These are phyloP conservation scores for Colinus virginianus DNA, from an alignment of 2,113 vertebrate species.

Conservation along the genomic window DNA sequence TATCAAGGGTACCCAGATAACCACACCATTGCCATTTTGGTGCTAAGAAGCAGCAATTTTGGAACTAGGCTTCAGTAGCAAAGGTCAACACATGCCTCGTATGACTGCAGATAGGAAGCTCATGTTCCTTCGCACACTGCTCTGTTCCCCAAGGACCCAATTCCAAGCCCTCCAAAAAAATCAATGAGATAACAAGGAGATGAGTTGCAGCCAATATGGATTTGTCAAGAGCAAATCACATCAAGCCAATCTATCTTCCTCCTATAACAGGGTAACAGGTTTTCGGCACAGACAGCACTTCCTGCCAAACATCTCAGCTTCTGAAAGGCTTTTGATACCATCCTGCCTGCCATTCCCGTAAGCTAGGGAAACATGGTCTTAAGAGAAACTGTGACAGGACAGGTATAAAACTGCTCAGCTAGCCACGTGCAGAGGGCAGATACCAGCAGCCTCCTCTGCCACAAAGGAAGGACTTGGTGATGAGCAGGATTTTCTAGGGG, in stretches of 20 bases:
- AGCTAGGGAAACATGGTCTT: background rate
- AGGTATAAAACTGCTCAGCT: background rate
- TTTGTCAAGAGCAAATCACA: conserved; percentile 61
- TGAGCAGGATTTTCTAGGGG: background rate
- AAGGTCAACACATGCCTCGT: background rate
- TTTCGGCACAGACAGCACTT: background rate
- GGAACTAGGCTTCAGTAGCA: background rate
- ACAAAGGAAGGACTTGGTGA: background rate
- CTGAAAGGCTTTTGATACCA: background rate
- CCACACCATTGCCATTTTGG: fast-evolving
- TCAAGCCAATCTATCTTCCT: conserved; percentile 30
- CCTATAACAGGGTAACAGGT: background rate
- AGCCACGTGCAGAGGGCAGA: background rate
- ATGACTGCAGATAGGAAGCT: background rate
- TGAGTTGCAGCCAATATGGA: conserved; percentile 64
- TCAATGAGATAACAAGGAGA: conserved; percentile 65
- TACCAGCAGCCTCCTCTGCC: background rate
- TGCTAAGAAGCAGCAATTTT: background rate
- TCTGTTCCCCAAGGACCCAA: background rate
- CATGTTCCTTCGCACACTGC: background rate
- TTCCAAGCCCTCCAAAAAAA: conserved; percentile 48
- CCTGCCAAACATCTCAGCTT: background rate
- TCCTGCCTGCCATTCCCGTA: background rate
- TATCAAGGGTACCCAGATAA: background rate
- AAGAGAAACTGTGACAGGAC: background rate